Evolutionary conservation across 2,888 invertebrate genomes (phyloP).

Genomic region (Calameuta pallipes): DNA sequence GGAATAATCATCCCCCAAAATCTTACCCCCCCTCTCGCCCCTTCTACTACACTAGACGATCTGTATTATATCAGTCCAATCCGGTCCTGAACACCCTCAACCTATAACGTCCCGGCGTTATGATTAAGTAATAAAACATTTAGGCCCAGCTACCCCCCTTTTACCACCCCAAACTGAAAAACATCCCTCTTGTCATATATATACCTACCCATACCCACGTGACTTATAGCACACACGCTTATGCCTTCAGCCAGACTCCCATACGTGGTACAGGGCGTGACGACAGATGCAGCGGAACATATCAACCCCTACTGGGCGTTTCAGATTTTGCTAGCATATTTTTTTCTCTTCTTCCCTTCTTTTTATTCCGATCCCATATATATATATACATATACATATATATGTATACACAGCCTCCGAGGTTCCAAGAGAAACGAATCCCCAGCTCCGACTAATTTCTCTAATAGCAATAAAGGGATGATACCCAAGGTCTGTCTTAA

Average conservation of each 20-base stretch:
- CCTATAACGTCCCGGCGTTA: conserved; percentile 44
- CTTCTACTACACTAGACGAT: conserved; percentile 19
- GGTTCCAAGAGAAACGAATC: background rate
- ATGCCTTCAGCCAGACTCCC: conserved; percentile 8
- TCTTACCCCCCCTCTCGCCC: conserved; percentile 13
- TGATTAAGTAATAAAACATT: conserved; percentile 67
- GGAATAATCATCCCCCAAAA: conserved; percentile 33
- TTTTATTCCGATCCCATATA: conserved; percentile 13
- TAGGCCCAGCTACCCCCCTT: conserved; percentile 37
- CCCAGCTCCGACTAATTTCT: background rate
- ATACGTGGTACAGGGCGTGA: conserved; percentile 57
- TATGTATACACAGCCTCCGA: background rate
- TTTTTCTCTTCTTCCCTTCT: conserved; percentile 26
- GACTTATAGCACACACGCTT: conserved; percentile 32
- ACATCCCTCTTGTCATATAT: conserved; percentile 40
- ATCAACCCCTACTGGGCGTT: conserved; percentile 59
- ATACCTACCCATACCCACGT: conserved; percentile 21
- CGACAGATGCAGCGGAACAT: conserved; percentile 64
- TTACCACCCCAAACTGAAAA: conserved; percentile 48
- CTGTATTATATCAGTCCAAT: conserved; percentile 34
- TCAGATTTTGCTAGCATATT: conserved; percentile 51
- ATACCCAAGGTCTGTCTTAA: background rate
- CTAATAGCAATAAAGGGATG: background rate
- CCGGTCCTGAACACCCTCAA: conserved; percentile 23
- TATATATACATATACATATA: conserved; percentile 3